Conservation (phyloP, 2,797 vertebrate genomes). For the Ambastaia sidthimunki region DNA sequence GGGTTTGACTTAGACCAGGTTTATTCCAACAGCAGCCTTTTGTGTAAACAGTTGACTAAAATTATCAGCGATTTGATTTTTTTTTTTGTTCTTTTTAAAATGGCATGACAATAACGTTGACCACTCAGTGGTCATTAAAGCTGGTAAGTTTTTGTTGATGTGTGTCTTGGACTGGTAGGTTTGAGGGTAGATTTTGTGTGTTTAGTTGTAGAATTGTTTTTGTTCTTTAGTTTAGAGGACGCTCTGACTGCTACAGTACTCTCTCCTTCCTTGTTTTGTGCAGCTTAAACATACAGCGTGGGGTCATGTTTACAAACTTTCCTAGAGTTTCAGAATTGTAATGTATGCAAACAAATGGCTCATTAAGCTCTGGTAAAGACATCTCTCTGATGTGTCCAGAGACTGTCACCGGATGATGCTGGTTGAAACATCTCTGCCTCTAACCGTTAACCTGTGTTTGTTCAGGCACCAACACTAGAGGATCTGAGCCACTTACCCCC, state of each 20-base stretch:
- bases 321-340: not conserved
- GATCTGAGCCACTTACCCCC: slow-evolving; percentile 98
- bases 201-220: slow-evolving; percentile 15
- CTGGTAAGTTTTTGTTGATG: slow-evolving; percentile 81
- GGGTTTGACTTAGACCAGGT: no score
- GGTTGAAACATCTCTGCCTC: slow-evolving; percentile 21
- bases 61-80: slow-evolving; percentile 17
- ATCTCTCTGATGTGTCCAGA: slow-evolving; percentile 6
- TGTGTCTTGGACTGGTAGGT: slow-evolving; percentile 42
- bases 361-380: slow-evolving; percentile 51
- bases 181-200: slow-evolving; percentile 13
- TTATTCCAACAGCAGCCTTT: not conserved
- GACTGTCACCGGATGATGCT: slow-evolving; percentile 4
- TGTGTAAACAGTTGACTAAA: not conserved
- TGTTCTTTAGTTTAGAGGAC: not conserved
- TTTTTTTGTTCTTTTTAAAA: slow-evolving; percentile 52
- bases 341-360: slow-evolving; percentile 7
- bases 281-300: slow-evolving; percentile 16
- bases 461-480: slow-evolving; percentile 90
- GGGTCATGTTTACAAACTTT: slow-evolving; percentile 13
- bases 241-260: not conserved
- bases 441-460: slow-evolving; percentile 38
- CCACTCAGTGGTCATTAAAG: slow-evolving; percentile 92
- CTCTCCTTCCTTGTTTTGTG: not conserved
- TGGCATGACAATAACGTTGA: slow-evolving; percentile 81